Evolutionary conservation across 2,797 vertebrate species (phyloP).

Genomic region (Manis crassicaudata): DNA sequence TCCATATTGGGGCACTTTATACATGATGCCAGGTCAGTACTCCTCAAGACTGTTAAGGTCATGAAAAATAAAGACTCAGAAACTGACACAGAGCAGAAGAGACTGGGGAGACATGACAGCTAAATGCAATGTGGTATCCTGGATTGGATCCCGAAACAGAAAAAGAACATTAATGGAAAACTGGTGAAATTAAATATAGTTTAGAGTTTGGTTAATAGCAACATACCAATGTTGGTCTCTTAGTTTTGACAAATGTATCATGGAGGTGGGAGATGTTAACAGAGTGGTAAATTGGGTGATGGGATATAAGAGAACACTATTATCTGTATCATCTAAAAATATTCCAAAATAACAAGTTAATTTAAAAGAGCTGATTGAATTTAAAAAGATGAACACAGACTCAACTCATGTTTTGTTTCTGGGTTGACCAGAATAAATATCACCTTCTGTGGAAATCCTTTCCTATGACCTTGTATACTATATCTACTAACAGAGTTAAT

Average conservation of each 20-base stretch:
- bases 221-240: neutral
- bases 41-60: neutral
- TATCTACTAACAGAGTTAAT: conserved; percentile 21
- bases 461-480: neutral
- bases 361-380: neutral
- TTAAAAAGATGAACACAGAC: conserved; percentile 5
- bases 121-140: neutral
- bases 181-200: conserved; percentile 8
- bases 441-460: conserved; percentile 25
- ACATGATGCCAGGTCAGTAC: neutral
- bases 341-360: conserved; percentile 11
- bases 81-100: conserved; percentile 6
- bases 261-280: neutral
- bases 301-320: neutral
- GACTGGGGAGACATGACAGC: neutral
- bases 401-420: conserved; percentile 22
- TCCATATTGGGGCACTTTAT: neutral
- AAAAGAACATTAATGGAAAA: neutral
- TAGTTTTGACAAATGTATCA: conserved; percentile 31
- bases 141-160: neutral
- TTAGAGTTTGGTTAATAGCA: neutral
- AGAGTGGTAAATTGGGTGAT: neutral
- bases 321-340: neutral
- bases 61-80: neutral
- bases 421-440: neutral